Evolutionary conservation across 2,888 invertebrate genomes (phyloP).

Genomic region (Gortyna flavago): DNA sequence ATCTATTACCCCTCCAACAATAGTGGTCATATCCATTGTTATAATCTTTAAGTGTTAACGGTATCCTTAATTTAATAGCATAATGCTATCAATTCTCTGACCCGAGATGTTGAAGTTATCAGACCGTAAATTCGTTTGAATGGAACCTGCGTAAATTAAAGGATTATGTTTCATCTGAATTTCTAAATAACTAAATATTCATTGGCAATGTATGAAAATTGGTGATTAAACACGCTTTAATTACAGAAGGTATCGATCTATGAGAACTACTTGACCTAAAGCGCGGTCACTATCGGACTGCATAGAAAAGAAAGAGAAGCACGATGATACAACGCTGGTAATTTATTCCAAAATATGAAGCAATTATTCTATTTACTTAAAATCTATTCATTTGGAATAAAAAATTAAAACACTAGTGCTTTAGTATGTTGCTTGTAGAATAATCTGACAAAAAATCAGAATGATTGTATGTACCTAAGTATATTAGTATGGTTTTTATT

Average conservation of each 20-base stretch:
- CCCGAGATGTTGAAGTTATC: conserved; percentile 53
- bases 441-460: no score
- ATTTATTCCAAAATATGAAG: no score
- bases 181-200: conserved; percentile 55
- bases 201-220: conserved; percentile 55
- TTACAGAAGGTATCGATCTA: conserved; percentile 40
- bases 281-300: no score
- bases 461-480: no score
- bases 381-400: no score
- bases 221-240: conserved; percentile 41
- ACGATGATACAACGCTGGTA: no score
- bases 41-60: conserved; percentile 38
- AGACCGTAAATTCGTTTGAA: conserved; percentile 63
- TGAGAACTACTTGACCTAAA: no score
- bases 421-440: no score
- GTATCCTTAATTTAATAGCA: conserved; percentile 56
- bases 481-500: no score
- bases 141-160: conserved; percentile 41
- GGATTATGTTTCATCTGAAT: conserved; percentile 48
- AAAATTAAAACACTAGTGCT: no score
- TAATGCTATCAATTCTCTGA: conserved; percentile 43
- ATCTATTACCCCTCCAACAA: conserved; percentile 56
- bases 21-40: conserved; percentile 43
- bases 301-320: no score
- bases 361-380: no score